Conservation (phyloP, 35 echinoderm and acorn worm genomes). For the Apostichopus japonicus region DNA sequence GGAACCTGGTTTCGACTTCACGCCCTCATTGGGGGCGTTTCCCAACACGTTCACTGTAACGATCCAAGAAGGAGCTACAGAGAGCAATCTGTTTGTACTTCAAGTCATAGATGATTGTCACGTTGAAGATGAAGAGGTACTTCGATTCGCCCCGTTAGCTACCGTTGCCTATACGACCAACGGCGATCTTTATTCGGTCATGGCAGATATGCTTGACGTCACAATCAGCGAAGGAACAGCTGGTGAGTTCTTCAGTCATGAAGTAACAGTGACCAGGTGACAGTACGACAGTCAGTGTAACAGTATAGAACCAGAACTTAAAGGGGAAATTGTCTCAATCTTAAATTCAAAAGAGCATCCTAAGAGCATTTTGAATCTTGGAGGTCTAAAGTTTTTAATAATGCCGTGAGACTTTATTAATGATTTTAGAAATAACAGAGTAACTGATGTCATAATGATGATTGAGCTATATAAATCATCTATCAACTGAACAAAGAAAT, state of each 20-base stretch:
- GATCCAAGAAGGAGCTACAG: neutral
- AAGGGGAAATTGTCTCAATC: no score
- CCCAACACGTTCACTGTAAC: neutral
- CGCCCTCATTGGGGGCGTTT: neutral
- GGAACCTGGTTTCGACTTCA: slow-evolving; percentile 5
- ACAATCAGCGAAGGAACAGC: neutral
- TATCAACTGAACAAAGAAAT: no score
- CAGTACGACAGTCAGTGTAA: no score
- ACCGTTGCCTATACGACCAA: neutral
- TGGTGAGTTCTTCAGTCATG: neutral
- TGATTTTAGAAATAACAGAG: no score
- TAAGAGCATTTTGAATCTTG: no score
- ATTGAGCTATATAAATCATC: no score
- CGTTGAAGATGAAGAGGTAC: neutral
- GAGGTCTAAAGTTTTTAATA: no score
- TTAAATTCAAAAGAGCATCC: no score
- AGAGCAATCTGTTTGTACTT: neutral
- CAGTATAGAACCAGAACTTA: no score
- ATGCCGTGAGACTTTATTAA: no score
- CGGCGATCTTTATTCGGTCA: neutral
- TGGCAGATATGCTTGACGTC: neutral
- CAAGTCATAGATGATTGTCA: neutral
- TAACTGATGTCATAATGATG: no score
- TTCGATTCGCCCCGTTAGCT: neutral
- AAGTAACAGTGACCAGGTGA: no score